Evolutionary conservation across 2,888 invertebrate species (phyloP), one percentile per base, ranked within the genome.

Genomic region (Mythimna ferrago): DNA sequence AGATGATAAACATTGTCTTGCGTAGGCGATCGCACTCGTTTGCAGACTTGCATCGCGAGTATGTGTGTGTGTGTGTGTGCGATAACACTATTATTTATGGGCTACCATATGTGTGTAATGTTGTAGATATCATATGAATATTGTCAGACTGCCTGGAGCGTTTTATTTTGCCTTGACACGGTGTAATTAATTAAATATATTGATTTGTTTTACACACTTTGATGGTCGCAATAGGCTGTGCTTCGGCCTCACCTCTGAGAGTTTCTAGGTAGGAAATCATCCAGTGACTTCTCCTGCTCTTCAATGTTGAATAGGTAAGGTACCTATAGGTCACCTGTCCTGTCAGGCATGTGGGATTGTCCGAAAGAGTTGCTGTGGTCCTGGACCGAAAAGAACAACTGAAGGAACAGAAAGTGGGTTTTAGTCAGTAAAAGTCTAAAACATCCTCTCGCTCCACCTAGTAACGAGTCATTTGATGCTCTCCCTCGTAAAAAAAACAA

Each of bases 21-120:
- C 78, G 84, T 82, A 76, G 80, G 84, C 44, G 66, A 62, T 71
- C 57, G 26, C 65, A 62, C 63, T 67, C 64, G 67, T 68, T 80
- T 69, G 71, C 54, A 35, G 58, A 63, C 54, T 73, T 79, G 79
- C 83, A 61, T n/a, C 32, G 26, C 35, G 16, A n/a, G 41, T 53
- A 11, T 56, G 61, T 53, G 16, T 56, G 61, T 67, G 61, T 71
- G 62, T 64, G 63, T 74, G 60, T 60, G 67, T 58, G 62, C 32
- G 83, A 83, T 84, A 83, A 73, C 76, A 66, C 74, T 63, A 74
- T 83, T 82, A 82, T 83, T 84, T 84, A 82, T 76, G 65, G 60
- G 10, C 61, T 38, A 69, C 73, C 82, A 60, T 82, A 68, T 71
- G 57, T 54, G 78, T 60, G 56, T 58, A 62, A 3, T 60, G 21